These are phyloP conservation scores for Xenotilapia leptura DNA, from an alignment of 2,113 vertebrate genomes.

Conservation along the genomic window DNA sequence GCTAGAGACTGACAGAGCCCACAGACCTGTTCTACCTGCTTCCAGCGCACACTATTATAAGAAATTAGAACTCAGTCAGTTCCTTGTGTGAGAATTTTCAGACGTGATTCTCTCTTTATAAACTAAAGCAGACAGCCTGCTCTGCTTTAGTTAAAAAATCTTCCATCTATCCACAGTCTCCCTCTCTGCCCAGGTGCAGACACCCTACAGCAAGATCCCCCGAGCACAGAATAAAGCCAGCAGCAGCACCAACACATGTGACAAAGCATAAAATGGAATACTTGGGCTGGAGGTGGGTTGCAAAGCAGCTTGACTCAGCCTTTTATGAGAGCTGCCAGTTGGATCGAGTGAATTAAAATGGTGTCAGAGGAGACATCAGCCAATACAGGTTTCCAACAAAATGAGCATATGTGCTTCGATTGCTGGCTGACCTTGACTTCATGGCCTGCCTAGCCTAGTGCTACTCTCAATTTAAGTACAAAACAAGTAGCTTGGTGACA, in stretches of 20 bases:
- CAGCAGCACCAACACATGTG: not conserved
- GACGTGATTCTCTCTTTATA: not conserved
- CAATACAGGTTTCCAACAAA: not conserved
- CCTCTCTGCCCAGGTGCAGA: not conserved
- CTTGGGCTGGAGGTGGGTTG: not conserved
- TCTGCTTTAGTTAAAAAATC: not conserved
- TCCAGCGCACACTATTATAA: not conserved
- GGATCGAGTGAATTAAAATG: not conserved
- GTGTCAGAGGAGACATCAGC: not conserved
- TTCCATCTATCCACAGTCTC: not conserved
- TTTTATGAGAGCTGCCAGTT: not conserved
- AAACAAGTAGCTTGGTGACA: not conserved
- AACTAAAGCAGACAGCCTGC: not conserved
- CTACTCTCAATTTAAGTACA: not conserved
- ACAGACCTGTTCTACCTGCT: not conserved
- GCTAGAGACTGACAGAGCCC: not conserved
- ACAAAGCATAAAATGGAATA: not conserved
- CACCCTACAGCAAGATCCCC: not conserved
- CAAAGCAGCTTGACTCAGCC: not conserved
- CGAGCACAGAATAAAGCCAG: not conserved
- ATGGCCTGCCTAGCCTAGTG: not conserved
- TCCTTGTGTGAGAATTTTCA: not conserved
- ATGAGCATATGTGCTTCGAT: not conserved
- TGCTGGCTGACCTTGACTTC: not conserved
- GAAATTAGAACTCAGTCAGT: not conserved